phyloP scores from a whole-genome alignment of 2,888 invertebrate species.

The Agapetus fuscipes region DNA sequence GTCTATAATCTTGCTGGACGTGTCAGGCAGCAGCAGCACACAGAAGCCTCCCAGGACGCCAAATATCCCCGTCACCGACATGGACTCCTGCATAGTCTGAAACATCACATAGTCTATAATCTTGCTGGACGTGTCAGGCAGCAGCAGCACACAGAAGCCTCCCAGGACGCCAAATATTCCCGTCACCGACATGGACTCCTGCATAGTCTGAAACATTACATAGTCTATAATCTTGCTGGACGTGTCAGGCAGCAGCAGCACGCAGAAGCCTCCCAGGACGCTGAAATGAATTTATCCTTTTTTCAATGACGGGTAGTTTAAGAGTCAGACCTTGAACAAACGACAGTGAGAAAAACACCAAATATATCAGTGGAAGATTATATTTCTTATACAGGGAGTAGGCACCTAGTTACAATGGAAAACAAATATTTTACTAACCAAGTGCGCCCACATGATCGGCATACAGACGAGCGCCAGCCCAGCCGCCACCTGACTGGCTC shows the following conservation, averaged over 20 bases:
- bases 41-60: slow-evolving; percentile 42
- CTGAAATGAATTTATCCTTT: too few species aligned
- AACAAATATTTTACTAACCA: too few species aligned
- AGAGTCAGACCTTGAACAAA: too few species aligned
- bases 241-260: slow-evolving; percentile 69
- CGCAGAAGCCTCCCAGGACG: slow-evolving; percentile 59
- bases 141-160: slow-evolving; percentile 39
- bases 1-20: slow-evolving; percentile 20
- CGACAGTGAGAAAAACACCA: too few species aligned
- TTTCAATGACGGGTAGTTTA: too few species aligned
- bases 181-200: too few species aligned
- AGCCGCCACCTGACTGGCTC: slow-evolving; percentile 66
- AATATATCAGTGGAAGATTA: too few species aligned
- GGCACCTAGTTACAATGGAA: too few species aligned
- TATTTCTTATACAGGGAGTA: too few species aligned
- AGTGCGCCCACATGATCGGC: slow-evolving; percentile 70
- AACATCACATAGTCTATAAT: too few species aligned
- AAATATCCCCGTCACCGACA: slow-evolving; percentile 40
- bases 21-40: slow-evolving; percentile 44
- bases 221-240: slow-evolving; percentile 30
- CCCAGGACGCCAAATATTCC: slow-evolving; percentile 41
- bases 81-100: too few species aligned
- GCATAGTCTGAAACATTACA: too few species aligned
- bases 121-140: slow-evolving; percentile 36
- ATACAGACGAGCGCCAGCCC: slow-evolving; percentile 67